Evolutionary conservation across 2,797 vertebrate genomes (phyloP), one percentile per base, ranked within the genome.

Genomic region (Cyprinella venusta): DNA sequence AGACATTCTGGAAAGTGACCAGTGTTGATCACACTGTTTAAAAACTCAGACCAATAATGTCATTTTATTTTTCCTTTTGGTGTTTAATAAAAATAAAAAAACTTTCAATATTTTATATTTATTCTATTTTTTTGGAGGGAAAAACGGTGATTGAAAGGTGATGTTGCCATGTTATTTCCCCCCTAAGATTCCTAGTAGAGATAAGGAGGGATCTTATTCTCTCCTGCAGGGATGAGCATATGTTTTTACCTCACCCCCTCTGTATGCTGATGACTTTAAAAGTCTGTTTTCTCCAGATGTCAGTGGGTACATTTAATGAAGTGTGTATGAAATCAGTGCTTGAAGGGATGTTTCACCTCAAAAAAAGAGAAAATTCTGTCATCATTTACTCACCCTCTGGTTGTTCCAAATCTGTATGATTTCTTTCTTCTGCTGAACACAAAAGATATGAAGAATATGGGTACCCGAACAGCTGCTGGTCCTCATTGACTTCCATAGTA

Each of bases 1-100:
- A 0, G 94, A 95, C 83, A 93, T 99, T 89, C 92, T 99, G 80
- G 94, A 95, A 87, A 93, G 94, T 5, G 94, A 96, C 67, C 84
- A 89, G 83, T 94, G 94, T 88, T 97, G 91, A 87, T 80, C 56
- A 75, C 78, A 16, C 19, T 6, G n/a, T 52, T 21, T n/a, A 63
- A 71, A 24, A 56, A 85, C 54, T 59, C 21, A 36, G 21, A 74
- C 68, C 56, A 24, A 72, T 16, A 72, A 70, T 59, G 19, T 6
- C 1, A 19, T 12, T n/a, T 19, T 0, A 26, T 40, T 26, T 74
- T 26, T 24, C 6, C 9, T 21, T 42, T 82, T 56, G 24, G n/a
- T 82, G 33, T 68, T 82, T 67, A 68, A 76, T 81, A 10, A 69
- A 38, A 10, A 15, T 12, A 21, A 0, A 33, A 45, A 48, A 9